Conservation (phyloP, 30 jellyfish, hydroid and myxozoan genomes). For the Aurelia coerulea region DNA sequence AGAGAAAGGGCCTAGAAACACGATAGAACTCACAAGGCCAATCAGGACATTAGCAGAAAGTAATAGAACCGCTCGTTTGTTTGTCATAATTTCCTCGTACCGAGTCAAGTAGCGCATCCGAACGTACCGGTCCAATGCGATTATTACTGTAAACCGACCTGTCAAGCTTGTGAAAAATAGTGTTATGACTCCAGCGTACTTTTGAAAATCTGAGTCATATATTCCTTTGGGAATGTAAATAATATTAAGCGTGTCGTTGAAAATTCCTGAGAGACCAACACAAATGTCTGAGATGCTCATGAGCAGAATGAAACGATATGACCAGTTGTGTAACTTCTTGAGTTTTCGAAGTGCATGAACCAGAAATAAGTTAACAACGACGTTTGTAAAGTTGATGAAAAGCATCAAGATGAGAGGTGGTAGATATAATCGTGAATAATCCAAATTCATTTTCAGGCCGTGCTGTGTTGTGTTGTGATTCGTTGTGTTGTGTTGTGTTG, state of each 20-base stretch:
- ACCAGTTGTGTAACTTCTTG: slow-evolving; percentile 3
- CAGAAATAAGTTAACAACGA: slow-evolving; percentile 1
- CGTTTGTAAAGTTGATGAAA: slow-evolving; percentile 22
- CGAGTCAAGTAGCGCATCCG: slow-evolving; percentile 9
- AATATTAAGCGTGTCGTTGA: background rate
- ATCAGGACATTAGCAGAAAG: background rate
- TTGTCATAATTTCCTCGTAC: slow-evolving; percentile 35
- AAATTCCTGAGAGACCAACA: slow-evolving; percentile 24
- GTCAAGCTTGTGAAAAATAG: background rate
- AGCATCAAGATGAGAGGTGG: background rate
- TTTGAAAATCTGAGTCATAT: background rate
- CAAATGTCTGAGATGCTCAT: slow-evolving; percentile 37
- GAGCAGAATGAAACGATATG: slow-evolving; percentile 19
- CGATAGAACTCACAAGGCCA: background rate
- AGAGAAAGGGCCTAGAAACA: background rate
- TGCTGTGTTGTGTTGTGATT: no score
- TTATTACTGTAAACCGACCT: slow-evolving; percentile 10
- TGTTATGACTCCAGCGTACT: background rate
- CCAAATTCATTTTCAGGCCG: no score
- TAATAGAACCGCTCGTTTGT: slow-evolving; percentile 7
- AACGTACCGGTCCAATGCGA: slow-evolving; percentile 24
- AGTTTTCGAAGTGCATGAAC: slow-evolving; percentile 26
- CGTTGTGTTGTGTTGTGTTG: no score
- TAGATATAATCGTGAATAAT: background rate
- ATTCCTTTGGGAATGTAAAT: background rate